Conservation (phyloP, 2,113 vertebrate species). For the Chiloscyllium plagiosum region DNA sequence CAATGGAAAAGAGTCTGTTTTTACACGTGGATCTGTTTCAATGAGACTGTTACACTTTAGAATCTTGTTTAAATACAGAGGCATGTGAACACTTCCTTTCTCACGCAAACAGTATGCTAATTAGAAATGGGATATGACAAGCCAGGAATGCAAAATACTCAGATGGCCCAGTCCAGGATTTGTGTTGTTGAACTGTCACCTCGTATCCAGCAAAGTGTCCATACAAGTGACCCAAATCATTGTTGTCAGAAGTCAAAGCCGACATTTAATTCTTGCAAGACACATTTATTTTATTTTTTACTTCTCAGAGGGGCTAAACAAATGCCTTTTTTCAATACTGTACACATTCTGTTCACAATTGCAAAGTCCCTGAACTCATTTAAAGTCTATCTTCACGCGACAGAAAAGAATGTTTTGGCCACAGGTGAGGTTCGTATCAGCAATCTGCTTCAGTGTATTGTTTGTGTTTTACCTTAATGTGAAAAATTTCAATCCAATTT, state of each 20-base stretch:
- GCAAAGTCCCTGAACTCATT: background rate
- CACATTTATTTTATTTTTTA: slow-evolving; percentile 13
- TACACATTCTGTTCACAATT: background rate
- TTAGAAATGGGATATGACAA: slow-evolving; percentile 17
- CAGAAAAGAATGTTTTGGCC: slow-evolving; percentile 4
- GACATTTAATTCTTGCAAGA: slow-evolving; percentile 19
- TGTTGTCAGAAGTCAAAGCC: background rate
- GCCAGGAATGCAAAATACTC: slow-evolving; percentile 11
- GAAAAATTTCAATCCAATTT: background rate
- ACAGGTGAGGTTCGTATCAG: background rate
- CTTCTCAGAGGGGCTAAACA: slow-evolving; percentile 1
- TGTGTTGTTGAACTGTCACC: background rate
- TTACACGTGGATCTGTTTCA: slow-evolving; percentile 35
- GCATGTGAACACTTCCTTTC: slow-evolving; percentile 13
- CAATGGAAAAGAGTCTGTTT: slow-evolving; percentile 9
- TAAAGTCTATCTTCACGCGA: background rate
- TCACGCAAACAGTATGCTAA: slow-evolving; percentile 22
- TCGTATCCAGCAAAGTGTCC: background rate
- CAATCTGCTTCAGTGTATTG: background rate
- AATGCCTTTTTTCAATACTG: background rate
- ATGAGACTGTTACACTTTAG: slow-evolving; percentile 24
- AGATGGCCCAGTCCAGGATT: background rate
- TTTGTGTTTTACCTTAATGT: background rate
- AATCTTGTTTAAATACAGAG: slow-evolving; percentile 25
- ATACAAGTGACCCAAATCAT: background rate